Conservation (phyloP, 1,140 invertebrate genomes). For the Eumeta japonica region DNA sequence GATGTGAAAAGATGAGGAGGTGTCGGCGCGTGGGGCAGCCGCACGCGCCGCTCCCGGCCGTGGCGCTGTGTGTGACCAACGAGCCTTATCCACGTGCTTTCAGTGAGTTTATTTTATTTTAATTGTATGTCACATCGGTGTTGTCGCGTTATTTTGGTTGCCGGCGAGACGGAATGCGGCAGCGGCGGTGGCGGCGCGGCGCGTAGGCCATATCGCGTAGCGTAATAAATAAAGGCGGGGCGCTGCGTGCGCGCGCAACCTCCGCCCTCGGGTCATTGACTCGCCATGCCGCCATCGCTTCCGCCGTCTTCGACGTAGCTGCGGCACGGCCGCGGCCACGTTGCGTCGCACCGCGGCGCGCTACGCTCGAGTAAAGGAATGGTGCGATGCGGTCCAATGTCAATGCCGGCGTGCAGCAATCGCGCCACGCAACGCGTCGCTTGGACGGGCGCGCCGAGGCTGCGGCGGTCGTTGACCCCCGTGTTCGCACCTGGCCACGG, state of each 20-base stretch:
- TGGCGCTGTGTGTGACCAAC: no score
- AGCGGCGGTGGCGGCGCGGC: constrained; percentile 47
- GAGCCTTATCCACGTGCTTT: no score
- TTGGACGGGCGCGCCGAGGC: constrained; percentile 2
- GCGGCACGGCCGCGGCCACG: constrained; percentile 31
- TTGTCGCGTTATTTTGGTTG: constrained; percentile 45
- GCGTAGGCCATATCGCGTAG: constrained; percentile 47
- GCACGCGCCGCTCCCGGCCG: no score
- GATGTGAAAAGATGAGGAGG: no score
- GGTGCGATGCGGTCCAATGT: constrained; percentile 33
- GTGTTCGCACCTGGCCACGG: constrained; percentile 19
- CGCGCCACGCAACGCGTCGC: constrained; percentile 10
- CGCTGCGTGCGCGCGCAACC: constrained; percentile 52
- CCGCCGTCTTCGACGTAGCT: constrained; percentile 24
- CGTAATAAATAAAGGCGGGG: constrained; percentile 57
- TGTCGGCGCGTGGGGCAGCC: no score
- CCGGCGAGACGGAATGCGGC: constrained; percentile 51
- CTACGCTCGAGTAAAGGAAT: no score
- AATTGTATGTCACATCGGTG: background rate
- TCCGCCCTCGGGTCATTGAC: constrained; percentile 50
- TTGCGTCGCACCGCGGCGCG: constrained; percentile 13
- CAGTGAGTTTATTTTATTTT: no score
- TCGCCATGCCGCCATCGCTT: constrained; percentile 25
- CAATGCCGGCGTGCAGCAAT: constrained; percentile 36
- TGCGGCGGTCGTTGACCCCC: constrained; percentile 30